Evolutionary conservation across 2,113 vertebrate genomes (phyloP).

Genomic region (Paradoxurus hermaphroditus): DNA sequence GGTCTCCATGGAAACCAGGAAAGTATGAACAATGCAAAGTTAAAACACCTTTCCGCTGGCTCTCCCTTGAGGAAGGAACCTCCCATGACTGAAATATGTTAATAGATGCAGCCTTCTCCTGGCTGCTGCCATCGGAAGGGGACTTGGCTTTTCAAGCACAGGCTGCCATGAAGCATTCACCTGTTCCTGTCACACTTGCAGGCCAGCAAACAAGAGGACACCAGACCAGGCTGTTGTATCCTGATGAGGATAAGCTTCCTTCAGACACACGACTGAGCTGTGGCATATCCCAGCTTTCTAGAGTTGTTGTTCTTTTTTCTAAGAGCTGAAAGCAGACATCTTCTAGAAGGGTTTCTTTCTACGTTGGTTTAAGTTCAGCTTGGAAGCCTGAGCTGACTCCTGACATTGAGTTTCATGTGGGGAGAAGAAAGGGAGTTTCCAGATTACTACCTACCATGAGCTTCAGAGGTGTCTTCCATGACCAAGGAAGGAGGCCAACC

Average conservation of each 20-base stretch:
- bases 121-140: not conserved
- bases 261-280: not conserved
- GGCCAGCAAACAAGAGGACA: not conserved
- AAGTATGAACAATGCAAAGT: constrained; percentile 25
- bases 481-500: not conserved
- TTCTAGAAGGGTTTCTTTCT: not conserved
- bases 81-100: constrained; percentile 19
- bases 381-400: not conserved
- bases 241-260: not conserved
- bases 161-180: not conserved
- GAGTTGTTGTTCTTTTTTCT: not conserved
- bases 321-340: not conserved
- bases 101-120: not conserved
- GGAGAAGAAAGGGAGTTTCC: not conserved
- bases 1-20: constrained; percentile 66
- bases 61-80: constrained; percentile 37
- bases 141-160: not conserved
- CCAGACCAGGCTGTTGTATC: not conserved
- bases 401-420: not conserved
- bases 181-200: not conserved
- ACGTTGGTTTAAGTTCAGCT: not conserved
- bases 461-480: not conserved
- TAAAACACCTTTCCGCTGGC: not conserved
- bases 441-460: not conserved
- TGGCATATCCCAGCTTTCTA: not conserved